Base-by-base conservation (phyloP, 1,140 invertebrate genomes). In the Leptoteleia sp. region DNA sequence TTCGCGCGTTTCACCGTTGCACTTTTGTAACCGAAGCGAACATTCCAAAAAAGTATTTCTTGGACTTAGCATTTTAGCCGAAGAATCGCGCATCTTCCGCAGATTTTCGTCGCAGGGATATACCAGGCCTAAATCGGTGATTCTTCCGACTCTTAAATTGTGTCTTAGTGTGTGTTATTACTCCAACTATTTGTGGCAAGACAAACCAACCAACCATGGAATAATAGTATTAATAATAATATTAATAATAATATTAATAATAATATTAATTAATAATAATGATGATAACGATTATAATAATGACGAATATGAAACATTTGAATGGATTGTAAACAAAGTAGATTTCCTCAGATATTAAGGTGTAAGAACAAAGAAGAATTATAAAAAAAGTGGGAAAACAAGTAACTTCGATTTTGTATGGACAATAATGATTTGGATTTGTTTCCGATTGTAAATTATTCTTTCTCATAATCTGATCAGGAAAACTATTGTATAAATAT, bases 91-190 rank as follows among this genome's bases (percentile, higher is more conserved):
- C 43, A 76, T 76, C 55, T 76, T 76, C 62, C 55, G 40, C 55
- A 76, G 55, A 68, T 76, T 55, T 76, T 76, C 47, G 62, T 76
- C 72, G 40, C 72, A 76, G 73, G 73, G 73, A 70, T 43, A 70
- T 27, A 62, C 42, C 40, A 76, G 72, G 72, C 71, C 71, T 76
- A 76, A 76, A 73, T 64, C 61, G 43, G 35, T 61, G 47, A 76
- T 45, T 76, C 61, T 76, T 67, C 61, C 61, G 48, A 67, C 61
- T 76, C n/a, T 76, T 67, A 45, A 76, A 76, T 37, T 38, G 71
- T 76, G 70, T 75, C 61, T 65, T 75, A 75, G 52, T 65, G 59
- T 75, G 52, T 52, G 35, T 75, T 50, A 75, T 59, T 75, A 13
- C 3, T 45, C 25, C 15, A 62, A 55, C 27, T 62, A 62, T 31